phyloP scores from a whole-genome alignment of 2,888 invertebrate species.

The Pasiphila rectangulata region DNA sequence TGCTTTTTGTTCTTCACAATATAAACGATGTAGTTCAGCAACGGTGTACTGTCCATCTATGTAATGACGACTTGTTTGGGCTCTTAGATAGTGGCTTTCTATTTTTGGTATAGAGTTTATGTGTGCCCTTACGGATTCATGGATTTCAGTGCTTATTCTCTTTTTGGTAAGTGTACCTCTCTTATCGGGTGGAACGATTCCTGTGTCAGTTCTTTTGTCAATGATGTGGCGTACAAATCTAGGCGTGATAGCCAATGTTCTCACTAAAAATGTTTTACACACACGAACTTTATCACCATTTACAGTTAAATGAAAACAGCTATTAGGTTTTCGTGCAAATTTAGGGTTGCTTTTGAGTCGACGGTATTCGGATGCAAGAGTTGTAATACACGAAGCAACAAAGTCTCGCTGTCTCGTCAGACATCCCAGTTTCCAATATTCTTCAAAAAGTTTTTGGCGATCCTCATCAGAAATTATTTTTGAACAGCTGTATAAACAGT shows the following conservation, averaged over 20 bases:
- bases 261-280: constrained; percentile 18
- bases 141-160: constrained; percentile 1
- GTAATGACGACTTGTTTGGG: constrained; percentile 3
- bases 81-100: constrained; percentile 7
- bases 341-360: constrained; percentile 15
- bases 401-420: constrained; percentile 22
- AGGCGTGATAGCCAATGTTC: constrained; percentile 13
- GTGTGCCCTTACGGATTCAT: background rate
- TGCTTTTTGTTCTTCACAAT: background rate
- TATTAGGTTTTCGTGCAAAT: constrained; percentile 17
- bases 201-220: constrained; percentile 2
- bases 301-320: constrained; percentile 11
- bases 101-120: constrained; percentile 5
- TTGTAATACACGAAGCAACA: constrained; percentile 15
- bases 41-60: constrained; percentile 6
- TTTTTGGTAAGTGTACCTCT: background rate
- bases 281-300: constrained; percentile 15
- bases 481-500: constrained; percentile 19
- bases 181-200: background rate
- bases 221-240: constrained; percentile 18
- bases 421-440: constrained; percentile 18
- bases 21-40: constrained; percentile 12
- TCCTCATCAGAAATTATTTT: constrained; percentile 15
- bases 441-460: constrained; percentile 15
- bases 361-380: constrained; percentile 14